Evolutionary conservation across 2,888 invertebrate species (phyloP), one percentile per base, ranked within the genome.

Genomic region (Tineola bisselliella): DNA sequence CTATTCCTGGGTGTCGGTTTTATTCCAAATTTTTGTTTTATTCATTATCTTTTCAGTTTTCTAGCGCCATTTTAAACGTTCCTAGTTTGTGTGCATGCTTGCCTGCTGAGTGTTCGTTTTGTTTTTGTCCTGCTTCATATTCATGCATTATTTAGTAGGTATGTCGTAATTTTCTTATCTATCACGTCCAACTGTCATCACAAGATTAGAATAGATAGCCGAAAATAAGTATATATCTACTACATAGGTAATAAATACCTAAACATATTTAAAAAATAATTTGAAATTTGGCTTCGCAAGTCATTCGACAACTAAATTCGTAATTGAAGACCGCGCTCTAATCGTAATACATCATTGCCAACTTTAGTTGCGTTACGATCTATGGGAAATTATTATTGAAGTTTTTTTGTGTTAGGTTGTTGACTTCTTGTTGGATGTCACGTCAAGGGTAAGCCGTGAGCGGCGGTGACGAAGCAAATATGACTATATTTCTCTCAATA

Each of bases 341-440:
- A 64, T 6, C 59, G 68, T 74, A 56, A 81, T 80, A 74, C 83
- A 80, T 87, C 87, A 87, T 74, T 70, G 69, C 75, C 74, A 66
- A 73, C 75, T 82, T 86, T 83, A 86, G 77, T 72, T 70, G 69
- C 69, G 75, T 68, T 66, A 68, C 75, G 77, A 78, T 81, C 79
- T 77, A 77, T 81, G 77, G 74, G 70, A 72, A 79, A 73, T 79
- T 79, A 78, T 77, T 81, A 77, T 78, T 72, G 70, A 71, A 12
- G 58, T 78, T 84, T 82, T 83, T 81, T 79, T 75, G 74, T 67
- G 66, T 13, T 74, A 71, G 84, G 84, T 84, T 82, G 77, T 82
- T 83, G 86, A 82, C 86, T 79, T 73, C 68, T 62, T 67, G 70
- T 77, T 81, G 74, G 80, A 86, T 81, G 86, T 87, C 87, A 81